Evolutionary conservation across 2,113 vertebrate genomes (phyloP), one percentile per base, ranked within the genome.

Genomic region (Danio rerio): DNA sequence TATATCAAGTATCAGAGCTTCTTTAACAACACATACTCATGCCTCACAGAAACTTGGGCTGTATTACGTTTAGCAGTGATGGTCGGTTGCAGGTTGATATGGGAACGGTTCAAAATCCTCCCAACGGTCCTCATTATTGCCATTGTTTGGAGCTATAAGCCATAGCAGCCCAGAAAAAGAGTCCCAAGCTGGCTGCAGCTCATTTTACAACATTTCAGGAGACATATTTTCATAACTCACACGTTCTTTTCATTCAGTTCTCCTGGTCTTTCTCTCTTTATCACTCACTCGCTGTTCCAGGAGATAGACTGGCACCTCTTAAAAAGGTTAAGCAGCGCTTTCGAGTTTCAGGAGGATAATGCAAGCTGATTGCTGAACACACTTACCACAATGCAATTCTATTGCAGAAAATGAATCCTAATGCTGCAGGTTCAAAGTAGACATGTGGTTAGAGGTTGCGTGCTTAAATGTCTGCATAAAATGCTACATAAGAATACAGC

Each of bases 311-410:
- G 20, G 12, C 45, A 77, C 43, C 75, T 63, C 45, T 77, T 63
- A 50, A 63, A 77, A 77, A 77, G 75, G 75, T 77, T 62, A 77
- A 77, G 74, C 74, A 77, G 74, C 21, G 58, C 74, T 77, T 77
- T 77, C 16, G 18, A 49, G 58, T 31, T 77, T 63, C 20, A 77
- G 58, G 9, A 43, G 75, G 18, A 77, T 77, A 77, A 63, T 77
- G 58, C 58, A 52, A 63, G 75, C 58, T 62, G 75, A 77, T 62
- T 50, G 75, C 75, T 50, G 75, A 76, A 71, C 59, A 77, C 20
- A 63, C 75, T 77, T 63, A 49, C 8, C 75, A 50, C 45, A 77
- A 63, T 63, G 45, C 8, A 18, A 77, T 77, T 77, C 9, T 63
- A 50, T 20, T 63, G 47, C n/a, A 77, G 55, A 50, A 63, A 77